Evolutionary conservation across 2,113 vertebrate genomes (phyloP).

Genomic region (Ammodytes dubius): DNA sequence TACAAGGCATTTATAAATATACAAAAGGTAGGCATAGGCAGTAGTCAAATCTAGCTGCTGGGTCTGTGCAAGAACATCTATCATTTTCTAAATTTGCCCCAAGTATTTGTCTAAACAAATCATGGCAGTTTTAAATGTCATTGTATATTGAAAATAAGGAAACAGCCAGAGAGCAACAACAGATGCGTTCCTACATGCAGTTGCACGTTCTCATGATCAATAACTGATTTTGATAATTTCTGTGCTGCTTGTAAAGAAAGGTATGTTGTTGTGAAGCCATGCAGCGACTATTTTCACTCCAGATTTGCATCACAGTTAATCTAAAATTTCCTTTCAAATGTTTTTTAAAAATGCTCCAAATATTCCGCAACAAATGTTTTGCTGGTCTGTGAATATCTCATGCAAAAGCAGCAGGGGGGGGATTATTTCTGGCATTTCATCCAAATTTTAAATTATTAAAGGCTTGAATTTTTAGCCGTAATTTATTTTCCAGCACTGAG

Average conservation of each 20-base stretch:
- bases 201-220: neutral
- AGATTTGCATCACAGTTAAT: neutral
- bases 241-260: neutral
- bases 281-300: neutral
- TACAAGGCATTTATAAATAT: neutral
- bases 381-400: neutral
- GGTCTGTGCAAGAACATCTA: neutral
- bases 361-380: neutral
- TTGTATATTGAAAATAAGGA: neutral
- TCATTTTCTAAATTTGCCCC: neutral
- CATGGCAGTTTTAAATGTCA: neutral
- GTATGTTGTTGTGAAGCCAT: neutral
- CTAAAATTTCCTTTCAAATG: neutral
- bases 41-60: neutral
- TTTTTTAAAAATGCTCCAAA: neutral
- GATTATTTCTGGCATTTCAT: neutral
- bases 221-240: neutral
- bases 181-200: neutral
- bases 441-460: slow-evolving; percentile 6
- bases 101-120: neutral
- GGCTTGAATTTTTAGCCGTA: neutral
- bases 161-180: neutral
- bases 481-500: neutral
- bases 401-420: too few relatives aligned
- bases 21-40: neutral